phyloP scores from a whole-genome alignment of 2,797 vertebrate species.

The Spinus pinus region DNA sequence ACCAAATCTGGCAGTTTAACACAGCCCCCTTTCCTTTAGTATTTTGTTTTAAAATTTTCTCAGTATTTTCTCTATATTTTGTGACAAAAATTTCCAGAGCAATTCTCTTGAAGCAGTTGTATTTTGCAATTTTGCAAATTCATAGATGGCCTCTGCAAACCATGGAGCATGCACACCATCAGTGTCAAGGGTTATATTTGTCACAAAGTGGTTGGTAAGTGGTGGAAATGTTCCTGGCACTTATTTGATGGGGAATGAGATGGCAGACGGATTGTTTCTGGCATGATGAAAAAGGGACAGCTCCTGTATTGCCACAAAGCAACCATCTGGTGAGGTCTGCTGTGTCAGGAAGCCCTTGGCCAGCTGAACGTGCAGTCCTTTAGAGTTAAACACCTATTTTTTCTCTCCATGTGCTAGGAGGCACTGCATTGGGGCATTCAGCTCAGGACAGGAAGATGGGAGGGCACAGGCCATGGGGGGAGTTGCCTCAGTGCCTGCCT shows the following conservation, averaged over 20 bases:
- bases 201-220: not conserved
- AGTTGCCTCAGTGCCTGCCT: not conserved
- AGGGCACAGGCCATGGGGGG: accelerated
- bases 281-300: not conserved
- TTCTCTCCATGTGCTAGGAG: accelerated
- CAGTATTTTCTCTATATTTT: not conserved
- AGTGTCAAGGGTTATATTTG: not conserved
- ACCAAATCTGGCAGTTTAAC: not conserved
- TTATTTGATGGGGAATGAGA: not conserved
- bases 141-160: not conserved
- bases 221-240: not conserved
- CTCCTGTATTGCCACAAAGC: not conserved
- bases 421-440: accelerated
- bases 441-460: not conserved
- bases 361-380: not conserved
- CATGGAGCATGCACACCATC: not conserved
- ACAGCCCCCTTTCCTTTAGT: not conserved
- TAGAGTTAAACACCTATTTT: accelerated
- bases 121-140: not conserved
- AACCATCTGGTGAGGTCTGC: not conserved
- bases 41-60: not conserved
- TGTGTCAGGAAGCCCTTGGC: not conserved
- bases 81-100: not conserved
- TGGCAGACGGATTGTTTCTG: not conserved
- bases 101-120: not conserved